Evolutionary conservation across 2,888 invertebrate genomes (phyloP).

Genomic region (Lasioglossum vierecki): DNA sequence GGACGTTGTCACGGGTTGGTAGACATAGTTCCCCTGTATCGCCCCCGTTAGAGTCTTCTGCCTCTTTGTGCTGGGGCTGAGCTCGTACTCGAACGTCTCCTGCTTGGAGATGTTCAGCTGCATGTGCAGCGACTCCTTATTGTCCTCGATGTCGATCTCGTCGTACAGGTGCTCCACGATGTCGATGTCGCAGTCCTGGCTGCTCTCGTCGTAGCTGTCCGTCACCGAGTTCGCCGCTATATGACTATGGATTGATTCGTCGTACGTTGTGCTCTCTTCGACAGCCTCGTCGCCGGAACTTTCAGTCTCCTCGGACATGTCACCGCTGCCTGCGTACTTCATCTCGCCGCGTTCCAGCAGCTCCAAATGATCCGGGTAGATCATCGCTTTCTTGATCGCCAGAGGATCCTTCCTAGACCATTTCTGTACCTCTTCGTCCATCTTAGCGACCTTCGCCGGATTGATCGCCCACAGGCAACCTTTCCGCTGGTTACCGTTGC

Average conservation of each 20-base stretch:
- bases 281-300: conserved; percentile 86
- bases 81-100: conserved; percentile 75
- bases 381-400: conserved; percentile 97
- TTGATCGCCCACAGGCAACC: conserved; percentile 99
- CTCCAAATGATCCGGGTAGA: conserved; percentile 94
- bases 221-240: conserved; percentile 84
- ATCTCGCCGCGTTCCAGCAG: conserved; percentile 94
- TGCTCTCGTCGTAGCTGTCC: conserved; percentile 82
- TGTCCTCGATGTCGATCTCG: conserved; percentile 89
- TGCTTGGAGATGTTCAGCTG: conserved; percentile 84
- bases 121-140: conserved; percentile 86
- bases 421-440: conserved; percentile 99
- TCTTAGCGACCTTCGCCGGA: conserved; percentile 96
- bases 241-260: conserved; percentile 81
- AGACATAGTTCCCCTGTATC: conserved; percentile 80
- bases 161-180: conserved; percentile 90
- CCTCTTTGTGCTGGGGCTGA: conserved; percentile 77
- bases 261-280: conserved; percentile 81
- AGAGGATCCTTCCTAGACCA: conserved; percentile 98
- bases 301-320: conserved; percentile 89
- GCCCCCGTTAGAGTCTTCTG: conserved; percentile 80
- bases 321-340: conserved; percentile 89
- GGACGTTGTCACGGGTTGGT: conserved; percentile 79
- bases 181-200: conserved; percentile 82
- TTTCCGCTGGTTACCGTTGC: conserved; percentile 93